Conservation (phyloP, 2,797 vertebrate species). For the Cyprinella venusta region DNA sequence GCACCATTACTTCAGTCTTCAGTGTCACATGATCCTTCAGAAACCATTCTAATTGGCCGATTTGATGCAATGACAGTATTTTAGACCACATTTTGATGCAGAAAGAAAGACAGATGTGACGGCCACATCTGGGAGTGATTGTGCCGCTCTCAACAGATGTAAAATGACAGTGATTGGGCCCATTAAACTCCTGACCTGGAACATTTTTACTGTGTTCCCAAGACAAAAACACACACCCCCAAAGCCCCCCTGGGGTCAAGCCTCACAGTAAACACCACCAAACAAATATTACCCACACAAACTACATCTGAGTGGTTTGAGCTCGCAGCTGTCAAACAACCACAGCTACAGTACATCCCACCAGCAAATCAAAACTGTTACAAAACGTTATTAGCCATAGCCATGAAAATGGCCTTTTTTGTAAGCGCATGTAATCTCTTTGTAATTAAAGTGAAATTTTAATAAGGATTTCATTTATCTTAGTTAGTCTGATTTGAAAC, state of each 20-base stretch:
- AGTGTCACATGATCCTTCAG: not conserved
- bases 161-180: slow-evolving; percentile 65
- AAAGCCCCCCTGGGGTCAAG: not conserved
- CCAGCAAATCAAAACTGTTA: not conserved
- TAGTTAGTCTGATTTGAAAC: not conserved
- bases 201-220: slow-evolving; percentile 66
- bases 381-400: not conserved
- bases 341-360: not conserved
- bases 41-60: not conserved
- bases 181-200: slow-evolving; percentile 71
- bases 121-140: slow-evolving; percentile 46
- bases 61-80: not conserved
- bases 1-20: not conserved
- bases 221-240: slow-evolving; percentile 15
- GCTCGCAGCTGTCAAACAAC: slow-evolving; percentile 18
- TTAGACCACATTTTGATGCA: not conserved
- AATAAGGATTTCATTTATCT: not conserved
- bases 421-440: not conserved
- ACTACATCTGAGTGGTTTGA: not conserved
- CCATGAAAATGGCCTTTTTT: not conserved
- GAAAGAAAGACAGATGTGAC: not conserved
- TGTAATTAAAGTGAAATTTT: not conserved
- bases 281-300: slow-evolving; percentile 19
- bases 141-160: slow-evolving; percentile 56
- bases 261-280: not conserved